Percentiles rank a stretch among this genome's conserved stretches.
Evolutionary conservation across 2,888 invertebrate species (phyloP).

Genomic region (Ophion costatus): DNA sequence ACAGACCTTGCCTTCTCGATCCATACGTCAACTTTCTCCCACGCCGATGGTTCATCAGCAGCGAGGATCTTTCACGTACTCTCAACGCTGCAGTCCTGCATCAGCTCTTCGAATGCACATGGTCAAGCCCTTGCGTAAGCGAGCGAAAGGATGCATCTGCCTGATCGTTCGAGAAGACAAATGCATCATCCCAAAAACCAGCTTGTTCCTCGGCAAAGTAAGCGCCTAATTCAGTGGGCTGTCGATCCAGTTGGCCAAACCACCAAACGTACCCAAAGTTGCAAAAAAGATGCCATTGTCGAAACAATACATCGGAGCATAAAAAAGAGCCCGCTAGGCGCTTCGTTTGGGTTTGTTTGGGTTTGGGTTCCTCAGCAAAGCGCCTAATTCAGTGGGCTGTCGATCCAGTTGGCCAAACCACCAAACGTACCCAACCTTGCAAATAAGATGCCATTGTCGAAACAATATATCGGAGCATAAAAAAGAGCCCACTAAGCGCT

Average conservation of each 20-base stretch:
- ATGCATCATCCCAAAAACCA: too few species aligned
- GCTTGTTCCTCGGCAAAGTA: not conserved
- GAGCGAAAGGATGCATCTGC: constrained; percentile 28
- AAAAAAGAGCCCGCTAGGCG: too few species aligned
- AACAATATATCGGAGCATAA: not conserved
- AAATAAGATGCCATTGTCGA: constrained; percentile 7
- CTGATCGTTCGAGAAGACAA: constrained; percentile 3
- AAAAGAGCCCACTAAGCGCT: not conserved
- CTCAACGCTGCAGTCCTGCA: constrained; percentile 25
- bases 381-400: not conserved
- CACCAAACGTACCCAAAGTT: not conserved
- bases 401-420: constrained; percentile 5
- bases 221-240: not conserved
- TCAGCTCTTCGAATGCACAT: constrained; percentile 20
- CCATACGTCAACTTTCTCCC: constrained; percentile 69
- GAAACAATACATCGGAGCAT: not conserved
- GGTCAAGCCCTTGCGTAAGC: constrained; percentile 44
- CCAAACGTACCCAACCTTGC: not conserved
- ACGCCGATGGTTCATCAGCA: constrained; percentile 43
- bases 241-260: not conserved
- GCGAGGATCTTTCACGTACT: constrained; percentile 18
- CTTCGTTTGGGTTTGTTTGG: too few species aligned
- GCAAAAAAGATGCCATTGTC: constrained; percentile 8
- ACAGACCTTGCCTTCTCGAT: constrained; percentile 72
- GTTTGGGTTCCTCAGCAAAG: not conserved